Base-by-base conservation (phyloP, 1,140 invertebrate genomes). In the Coelopa frigida region DNA sequence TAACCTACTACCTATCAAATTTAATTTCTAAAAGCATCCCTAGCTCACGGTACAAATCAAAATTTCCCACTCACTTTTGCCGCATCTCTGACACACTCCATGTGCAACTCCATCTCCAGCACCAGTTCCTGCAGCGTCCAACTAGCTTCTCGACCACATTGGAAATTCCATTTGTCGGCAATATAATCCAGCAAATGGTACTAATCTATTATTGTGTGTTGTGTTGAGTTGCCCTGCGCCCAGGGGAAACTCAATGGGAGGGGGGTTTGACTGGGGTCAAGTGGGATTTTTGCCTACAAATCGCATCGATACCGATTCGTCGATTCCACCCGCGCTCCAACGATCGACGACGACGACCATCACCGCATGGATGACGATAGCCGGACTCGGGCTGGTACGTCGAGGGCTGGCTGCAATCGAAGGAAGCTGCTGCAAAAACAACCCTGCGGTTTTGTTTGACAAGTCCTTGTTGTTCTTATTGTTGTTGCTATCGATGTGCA, bases 251-350 rank as follows among this genome's bases (percentile, higher is more conserved):
- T 8, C 15, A 14, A 18, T 21, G 37, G 15, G 24, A 41, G 22
- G 3, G 14, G 0, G 12, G 17, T 1, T 17, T 18, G 58, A 38
- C 50, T 54, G 51, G 53, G 57, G 61, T 59, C 59, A 64, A 58
- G 55, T 58, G 55, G 60, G 60, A 63, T 54, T 63, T 63, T 49
- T 63, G 60, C 56, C 61, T 60, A 65, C 60, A 60, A 65, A 65
- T 65, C 59, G 65, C 61, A 60, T 65, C 57, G 52, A 58, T 21
- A 63, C 60, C 57, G 56, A 58, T 60, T 62, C 59, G n/a, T n/a
- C n/a, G n/a, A n/a, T n/a, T n/a, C n/a, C n/a, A n/a, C n/a, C n/a
- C n/a, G n/a, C n/a, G n/a, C n/a, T n/a, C n/a, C n/a, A n/a, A n/a
- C n/a, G n/a, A n/a, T n/a, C n/a, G n/a, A n/a, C n/a, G n/a, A n/a